Percentiles rank a stretch among this genome's conserved stretches.
phyloP scores from a whole-genome alignment of 92 coral and sea anemone genomes.

The Actinostola sp. region DNA sequence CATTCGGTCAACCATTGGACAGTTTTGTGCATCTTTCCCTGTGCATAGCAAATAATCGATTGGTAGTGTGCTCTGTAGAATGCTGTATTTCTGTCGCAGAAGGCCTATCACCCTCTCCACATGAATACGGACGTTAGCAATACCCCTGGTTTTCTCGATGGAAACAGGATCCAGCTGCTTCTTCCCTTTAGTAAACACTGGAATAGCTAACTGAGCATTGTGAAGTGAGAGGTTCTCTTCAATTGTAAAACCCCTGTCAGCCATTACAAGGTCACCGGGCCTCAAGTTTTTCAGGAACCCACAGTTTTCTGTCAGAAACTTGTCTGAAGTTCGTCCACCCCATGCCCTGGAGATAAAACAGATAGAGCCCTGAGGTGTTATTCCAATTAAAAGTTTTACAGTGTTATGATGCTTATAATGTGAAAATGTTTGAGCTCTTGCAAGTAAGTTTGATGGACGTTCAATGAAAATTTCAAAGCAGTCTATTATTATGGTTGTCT shows the following conservation, averaged over 20 bases:
- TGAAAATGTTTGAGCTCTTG: constrained; percentile 58
- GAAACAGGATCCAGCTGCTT: constrained; percentile 49
- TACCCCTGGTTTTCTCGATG: constrained; percentile 48
- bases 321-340: constrained; percentile 60
- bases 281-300: constrained; percentile 36
- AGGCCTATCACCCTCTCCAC: constrained; percentile 63
- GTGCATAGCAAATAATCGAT: constrained; percentile 42
- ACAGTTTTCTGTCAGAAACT: constrained; percentile 55
- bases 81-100: constrained; percentile 54
- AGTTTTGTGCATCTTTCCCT: constrained; percentile 9
- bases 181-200: constrained; percentile 67
- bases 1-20: constrained; percentile 35
- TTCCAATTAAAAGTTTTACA: constrained; percentile 57
- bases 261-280: constrained; percentile 64
- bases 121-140: constrained; percentile 50
- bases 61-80: constrained; percentile 55
- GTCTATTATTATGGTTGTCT: constrained; percentile 54
- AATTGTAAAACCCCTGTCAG: constrained; percentile 58
- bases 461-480: constrained; percentile 51
- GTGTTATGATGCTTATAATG: constrained; percentile 59
- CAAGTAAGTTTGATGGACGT: constrained; percentile 48
- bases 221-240: constrained; percentile 50
- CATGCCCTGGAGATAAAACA: constrained; percentile 58
- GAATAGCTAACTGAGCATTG: constrained; percentile 41
- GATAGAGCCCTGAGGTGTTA: constrained; percentile 51